Evolutionary conservation across 2,797 vertebrate genomes (phyloP), one percentile per base, ranked within the genome.

Genomic region (Nothura maculosa): DNA sequence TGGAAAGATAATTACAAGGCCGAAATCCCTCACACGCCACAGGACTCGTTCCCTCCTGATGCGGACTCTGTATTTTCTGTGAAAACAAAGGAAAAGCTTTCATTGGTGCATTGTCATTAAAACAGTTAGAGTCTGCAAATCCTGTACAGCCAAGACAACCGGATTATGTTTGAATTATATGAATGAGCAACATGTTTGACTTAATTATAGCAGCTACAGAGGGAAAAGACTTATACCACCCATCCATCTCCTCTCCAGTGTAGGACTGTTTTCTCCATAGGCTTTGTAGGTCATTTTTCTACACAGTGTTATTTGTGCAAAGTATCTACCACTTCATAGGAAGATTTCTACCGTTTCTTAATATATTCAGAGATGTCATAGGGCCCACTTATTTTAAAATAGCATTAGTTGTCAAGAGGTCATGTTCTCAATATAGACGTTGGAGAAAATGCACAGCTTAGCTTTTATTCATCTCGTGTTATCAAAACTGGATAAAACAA

Each of bases 91-190:
- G 42, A 81, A 95, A 92, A 82, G 43, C 52, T 80, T 93, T 92
- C 50, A 80, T 92, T 90, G 36, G 48, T 87, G 38, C 68, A 55
- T 89, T 94, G 90, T 92, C 81, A 90, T 95, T 89, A 94, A 92
- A 94, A 93, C 86, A 87, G 85, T 92, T 73, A 88, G 85, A 90
- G 89, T 67, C 72, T 94, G 50, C 28, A 93, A 94, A 96, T 95
- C 87, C 90, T 61, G 52, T 70, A 45, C 70, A 60, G 64, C 81
- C 88, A 82, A 85, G 81, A 89, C 86, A 93, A 94, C 28, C 54
- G 64, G 94, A 95, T 96, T 96, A 94, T 52, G 62, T 77, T 80
- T 91, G 90, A 94, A 77, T 91, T 28, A 8, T 64, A 87, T 87
- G 78, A 94, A 90, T 52, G 79, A 87, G 47, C 58, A 89, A 64